A percentile compares a stretch with the other conserved stretches of the same genome.
Conservation (phyloP, 2,797 vertebrate species). For the Myiotriccus ornatus region DNA sequence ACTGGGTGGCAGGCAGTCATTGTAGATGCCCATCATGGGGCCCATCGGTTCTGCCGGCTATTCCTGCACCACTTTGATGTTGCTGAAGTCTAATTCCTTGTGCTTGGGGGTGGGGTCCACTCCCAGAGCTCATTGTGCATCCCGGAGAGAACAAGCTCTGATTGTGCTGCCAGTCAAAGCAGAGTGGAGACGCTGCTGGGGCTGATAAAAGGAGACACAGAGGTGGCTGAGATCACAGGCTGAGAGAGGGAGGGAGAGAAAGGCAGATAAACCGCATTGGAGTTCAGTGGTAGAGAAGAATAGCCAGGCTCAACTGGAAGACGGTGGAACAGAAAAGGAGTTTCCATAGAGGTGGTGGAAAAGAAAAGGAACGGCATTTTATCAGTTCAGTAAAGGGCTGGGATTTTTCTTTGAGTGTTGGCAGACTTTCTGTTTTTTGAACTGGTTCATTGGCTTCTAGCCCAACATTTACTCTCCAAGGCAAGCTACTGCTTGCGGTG, state of each 20-base stretch:
- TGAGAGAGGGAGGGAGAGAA: background rate
- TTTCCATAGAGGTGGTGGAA: constrained; percentile 24
- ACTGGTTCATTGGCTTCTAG: constrained; percentile 17
- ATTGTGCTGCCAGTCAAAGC: constrained; percentile 51
- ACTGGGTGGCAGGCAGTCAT: constrained; percentile 3
- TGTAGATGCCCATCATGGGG: constrained; percentile 31
- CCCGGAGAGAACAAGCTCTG: constrained; percentile 14
- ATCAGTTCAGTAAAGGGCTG: background rate
- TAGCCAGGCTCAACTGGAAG: background rate
- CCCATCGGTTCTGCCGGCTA: background rate
- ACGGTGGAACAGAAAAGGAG: constrained; percentile 7
- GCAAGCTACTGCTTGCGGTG: background rate
- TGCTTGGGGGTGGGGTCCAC: background rate
- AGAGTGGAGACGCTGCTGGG: background rate
- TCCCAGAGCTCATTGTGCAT: constrained; percentile 12
- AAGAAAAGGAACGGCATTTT: background rate
- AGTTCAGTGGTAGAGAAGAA: constrained; percentile 31
- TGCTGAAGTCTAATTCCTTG: constrained; percentile 19
- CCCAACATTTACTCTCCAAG: background rate
- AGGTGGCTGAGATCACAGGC: constrained; percentile 37
- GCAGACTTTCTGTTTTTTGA: constrained; percentile 27
- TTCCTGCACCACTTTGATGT: constrained; percentile 4
- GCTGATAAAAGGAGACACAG: constrained; percentile 35
- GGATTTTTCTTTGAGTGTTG: background rate
- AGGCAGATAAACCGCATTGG: background rate